Percentiles rank a stretch among this genome's conserved stretches.
phyloP scores from a whole-genome alignment of 2,797 vertebrate species.

The Argentina silus region DNA sequence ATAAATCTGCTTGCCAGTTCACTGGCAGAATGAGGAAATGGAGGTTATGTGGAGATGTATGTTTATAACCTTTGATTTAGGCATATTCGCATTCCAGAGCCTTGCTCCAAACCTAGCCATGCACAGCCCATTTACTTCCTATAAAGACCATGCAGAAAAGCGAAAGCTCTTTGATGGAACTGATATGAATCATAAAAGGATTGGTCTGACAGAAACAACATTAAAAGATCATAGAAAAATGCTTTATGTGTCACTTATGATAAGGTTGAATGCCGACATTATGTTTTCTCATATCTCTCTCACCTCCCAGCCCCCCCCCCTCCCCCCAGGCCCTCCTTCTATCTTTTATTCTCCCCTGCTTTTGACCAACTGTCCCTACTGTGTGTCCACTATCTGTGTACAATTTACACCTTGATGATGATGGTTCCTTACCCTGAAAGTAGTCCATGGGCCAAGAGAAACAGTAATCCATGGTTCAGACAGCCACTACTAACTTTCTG shows the following conservation, averaged over 20 bases:
- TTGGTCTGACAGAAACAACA: conserved; percentile 42
- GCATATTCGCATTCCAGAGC: conserved; percentile 61
- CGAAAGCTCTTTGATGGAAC: conserved; percentile 40
- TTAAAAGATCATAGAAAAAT: conserved; percentile 49
- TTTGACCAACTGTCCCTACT: not conserved
- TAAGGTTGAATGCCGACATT: conserved; percentile 16
- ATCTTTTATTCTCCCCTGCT: not conserved
- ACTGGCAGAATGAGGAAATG: conserved; percentile 22
- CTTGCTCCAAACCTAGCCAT: conserved; percentile 44
- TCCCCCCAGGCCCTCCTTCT: not conserved
- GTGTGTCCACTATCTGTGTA: too few species aligned
- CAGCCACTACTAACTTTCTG: too few species aligned
- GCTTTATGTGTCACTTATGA: conserved; percentile 36
- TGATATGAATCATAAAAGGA: conserved; percentile 57
- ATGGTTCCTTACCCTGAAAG: too few species aligned
- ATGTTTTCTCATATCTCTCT: not conserved
- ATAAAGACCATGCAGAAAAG: conserved; percentile 27
- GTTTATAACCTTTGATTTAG: conserved; percentile 68
- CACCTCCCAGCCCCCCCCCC: not conserved
- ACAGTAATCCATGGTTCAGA: too few species aligned
- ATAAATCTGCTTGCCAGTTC: not conserved
- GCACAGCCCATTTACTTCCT: conserved; percentile 55
- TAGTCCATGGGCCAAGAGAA: too few species aligned
- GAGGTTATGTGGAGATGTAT: conserved; percentile 55
- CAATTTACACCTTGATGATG: too few species aligned